A percentile compares a stretch with the other conserved stretches of the same genome.
Conservation (phyloP, 2,797 vertebrate genomes). For the Toxotes lorentzi region DNA sequence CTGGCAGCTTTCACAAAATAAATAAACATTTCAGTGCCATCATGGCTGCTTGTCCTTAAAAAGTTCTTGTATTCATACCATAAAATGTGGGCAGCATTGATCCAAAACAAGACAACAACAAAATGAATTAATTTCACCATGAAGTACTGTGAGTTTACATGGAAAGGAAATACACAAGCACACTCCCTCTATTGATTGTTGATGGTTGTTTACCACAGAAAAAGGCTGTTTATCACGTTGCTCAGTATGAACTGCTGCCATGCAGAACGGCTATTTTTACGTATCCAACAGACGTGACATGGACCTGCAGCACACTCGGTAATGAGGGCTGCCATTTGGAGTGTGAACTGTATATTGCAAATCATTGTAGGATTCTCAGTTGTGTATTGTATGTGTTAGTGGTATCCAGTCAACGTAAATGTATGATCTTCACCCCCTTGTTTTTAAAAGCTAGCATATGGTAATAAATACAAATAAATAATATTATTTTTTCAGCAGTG, state of each 20-base stretch:
- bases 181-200: not conserved
- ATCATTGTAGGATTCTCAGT: not conserved
- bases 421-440: not conserved
- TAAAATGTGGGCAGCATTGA: not conserved
- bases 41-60: too few species aligned
- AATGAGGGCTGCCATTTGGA: not conserved
- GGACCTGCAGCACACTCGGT: not conserved
- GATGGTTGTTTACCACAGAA: not conserved
- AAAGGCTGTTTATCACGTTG: not conserved
- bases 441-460: not conserved
- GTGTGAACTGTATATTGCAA: not conserved
- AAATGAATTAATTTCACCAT: not conserved
- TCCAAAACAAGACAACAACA: not conserved
- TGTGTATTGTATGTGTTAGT: not conserved
- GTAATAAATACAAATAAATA: not conserved
- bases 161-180: not conserved
- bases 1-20: too few species aligned
- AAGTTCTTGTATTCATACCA: too few species aligned
- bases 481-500: not conserved
- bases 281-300: not conserved
- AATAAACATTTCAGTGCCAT: too few species aligned
- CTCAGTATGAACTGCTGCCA: not conserved
- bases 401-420: not conserved
- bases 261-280: constrained; percentile 5
- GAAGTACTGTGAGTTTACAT: not conserved